A percentile compares a stretch with the other conserved stretches of the same genome.
Evolutionary conservation across 2,797 vertebrate genomes (phyloP).

Genomic region (Pogoniulus pusillus): DNA sequence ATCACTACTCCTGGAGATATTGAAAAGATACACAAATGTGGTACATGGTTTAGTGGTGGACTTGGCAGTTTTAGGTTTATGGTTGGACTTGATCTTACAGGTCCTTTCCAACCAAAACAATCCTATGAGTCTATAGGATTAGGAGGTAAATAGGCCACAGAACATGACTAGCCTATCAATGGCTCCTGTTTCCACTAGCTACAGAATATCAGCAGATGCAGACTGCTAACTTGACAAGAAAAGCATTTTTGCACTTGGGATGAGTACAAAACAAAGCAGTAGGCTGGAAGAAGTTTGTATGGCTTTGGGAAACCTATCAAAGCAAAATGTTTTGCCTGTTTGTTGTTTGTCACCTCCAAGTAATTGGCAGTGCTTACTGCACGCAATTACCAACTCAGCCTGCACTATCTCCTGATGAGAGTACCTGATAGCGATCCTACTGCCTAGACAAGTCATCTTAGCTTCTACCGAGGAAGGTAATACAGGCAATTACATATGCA

Average conservation of each 20-base stretch:
- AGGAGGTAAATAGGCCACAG: background rate
- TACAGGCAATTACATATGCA: accelerated
- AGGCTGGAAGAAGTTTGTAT: background rate
- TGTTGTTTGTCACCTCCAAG: background rate
- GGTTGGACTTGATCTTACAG: background rate
- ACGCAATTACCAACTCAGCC: background rate
- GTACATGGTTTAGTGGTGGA: background rate
- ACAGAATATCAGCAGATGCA: accelerated
- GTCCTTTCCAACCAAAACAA: background rate
- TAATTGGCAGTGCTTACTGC: background rate
- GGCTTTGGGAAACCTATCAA: background rate
- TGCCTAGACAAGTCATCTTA: background rate
- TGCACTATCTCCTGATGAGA: background rate
- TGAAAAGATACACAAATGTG: background rate
- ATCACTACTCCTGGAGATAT: background rate
- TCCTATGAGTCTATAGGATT: background rate
- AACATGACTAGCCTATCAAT: background rate
- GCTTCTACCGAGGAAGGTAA: background rate
- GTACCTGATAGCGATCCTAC: background rate
- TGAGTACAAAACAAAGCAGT: background rate
- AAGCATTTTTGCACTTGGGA: background rate
- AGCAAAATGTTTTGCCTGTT: background rate
- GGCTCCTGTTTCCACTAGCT: background rate
- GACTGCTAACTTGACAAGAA: background rate
- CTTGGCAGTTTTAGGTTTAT: background rate